phyloP scores from a whole-genome alignment of 1,140 invertebrate species.

The Oryctes rhinoceros region DNA sequence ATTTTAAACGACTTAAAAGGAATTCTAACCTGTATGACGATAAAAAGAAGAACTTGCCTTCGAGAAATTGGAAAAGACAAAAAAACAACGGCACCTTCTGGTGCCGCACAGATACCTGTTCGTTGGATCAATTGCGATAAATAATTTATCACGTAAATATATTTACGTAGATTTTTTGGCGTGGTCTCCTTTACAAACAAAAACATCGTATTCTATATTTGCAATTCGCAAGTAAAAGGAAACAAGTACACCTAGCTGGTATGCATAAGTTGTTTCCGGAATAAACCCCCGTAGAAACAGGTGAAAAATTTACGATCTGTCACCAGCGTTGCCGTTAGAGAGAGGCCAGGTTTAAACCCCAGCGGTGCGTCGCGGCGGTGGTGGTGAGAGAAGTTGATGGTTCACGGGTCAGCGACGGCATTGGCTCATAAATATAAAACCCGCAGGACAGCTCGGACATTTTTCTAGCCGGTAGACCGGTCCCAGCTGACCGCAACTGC shows the following conservation, averaged over 20 bases:
- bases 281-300: slow-evolving; percentile 2
- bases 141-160: too few species aligned
- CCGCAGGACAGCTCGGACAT: slow-evolving; percentile 32
- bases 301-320: slow-evolving; percentile 34
- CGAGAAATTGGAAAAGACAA: too few species aligned
- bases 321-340: slow-evolving; percentile 19
- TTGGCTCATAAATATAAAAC: slow-evolving; percentile 36
- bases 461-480: slow-evolving; percentile 21
- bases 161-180: too few species aligned
- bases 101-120: too few species aligned
- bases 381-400: slow-evolving; percentile 26
- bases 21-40: too few species aligned
- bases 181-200: too few species aligned
- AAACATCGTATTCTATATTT: too few species aligned
- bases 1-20: too few species aligned
- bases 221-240: too few species aligned
- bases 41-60: too few species aligned
- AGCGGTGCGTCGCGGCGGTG: background rate
- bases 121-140: too few species aligned
- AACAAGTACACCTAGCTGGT: background rate
- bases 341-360: slow-evolving; percentile 5
- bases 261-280: background rate
- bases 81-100: too few species aligned
- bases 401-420: slow-evolving; percentile 34
- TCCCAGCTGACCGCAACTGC: slow-evolving; percentile 32